Base-by-base conservation (phyloP, 2,888 invertebrate genomes). In the Hylaea fasciaria region DNA sequence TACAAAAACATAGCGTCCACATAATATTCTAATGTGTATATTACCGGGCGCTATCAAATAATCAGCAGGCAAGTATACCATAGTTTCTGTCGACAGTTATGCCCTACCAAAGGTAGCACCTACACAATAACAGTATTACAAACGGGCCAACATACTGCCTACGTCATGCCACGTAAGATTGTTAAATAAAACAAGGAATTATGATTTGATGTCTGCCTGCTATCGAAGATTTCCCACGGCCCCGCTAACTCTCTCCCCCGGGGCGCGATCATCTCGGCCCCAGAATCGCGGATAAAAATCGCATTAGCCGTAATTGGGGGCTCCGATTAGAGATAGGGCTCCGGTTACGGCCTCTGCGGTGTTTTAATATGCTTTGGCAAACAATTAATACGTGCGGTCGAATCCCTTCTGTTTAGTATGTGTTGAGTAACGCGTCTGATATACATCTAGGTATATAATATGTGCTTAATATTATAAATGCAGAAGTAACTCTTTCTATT, bases 201-300 rank as follows among this genome's bases (percentile, higher is more conserved):
- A 70, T 63, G 62, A 66, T 70, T 63, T 62, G 61, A 70, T 68
- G 64, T 59, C 47, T 14, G 13, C 44, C 39, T 44, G 37, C 54
- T 60, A 40, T 63, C 53, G 58, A 22, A 69, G 72, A 72, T 72
- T 72, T 73, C 73, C 71, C 73, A 54, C 52, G 73, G 16, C 62
- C 52, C 50, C 69, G 59, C 69, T 72, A 68, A 64, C 32, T 39
- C 54, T 62, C 43, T 41, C 62, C 70, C 67, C 57, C 45, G 49
- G 69, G 72, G 70, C 44, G 14, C 47, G 63, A 68, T 67, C 65
- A 64, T 72, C 68, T 71, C 68, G 55, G 59, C 54, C 68, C 70
- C 68, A 54, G 59, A 52, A 63, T 56, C 66, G 62, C 68, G 66
- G 62, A 76, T 76, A 76, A 74, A 74, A 74, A 71, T 70, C 69